phyloP scores from a whole-genome alignment of 2,888 invertebrate species.

The Metalampra italica region DNA sequence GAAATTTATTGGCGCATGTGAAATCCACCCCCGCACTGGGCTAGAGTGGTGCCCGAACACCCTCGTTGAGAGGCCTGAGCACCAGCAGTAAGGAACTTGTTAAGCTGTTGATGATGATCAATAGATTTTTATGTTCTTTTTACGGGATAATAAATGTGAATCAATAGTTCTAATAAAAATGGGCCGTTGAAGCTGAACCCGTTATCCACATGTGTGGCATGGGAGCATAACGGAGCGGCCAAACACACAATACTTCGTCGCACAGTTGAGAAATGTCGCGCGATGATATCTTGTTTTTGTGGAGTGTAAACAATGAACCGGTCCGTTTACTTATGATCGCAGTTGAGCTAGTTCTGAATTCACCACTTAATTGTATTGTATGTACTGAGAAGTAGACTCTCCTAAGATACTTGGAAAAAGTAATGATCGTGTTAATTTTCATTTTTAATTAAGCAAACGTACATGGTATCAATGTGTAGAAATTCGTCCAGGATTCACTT shows the following conservation, averaged over 20 bases:
- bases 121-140: too few relatives aligned
- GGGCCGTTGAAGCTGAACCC: not conserved
- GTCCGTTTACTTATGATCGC: not conserved
- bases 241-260: conserved; percentile 1
- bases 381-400: not conserved
- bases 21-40: too few relatives aligned
- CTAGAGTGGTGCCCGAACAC: too few relatives aligned
- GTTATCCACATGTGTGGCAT: conserved; percentile 7
- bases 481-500: too few relatives aligned
- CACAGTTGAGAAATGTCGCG: not conserved
- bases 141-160: too few relatives aligned
- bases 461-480: too few relatives aligned
- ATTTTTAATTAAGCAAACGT: not conserved
- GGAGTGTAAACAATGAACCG: not conserved
- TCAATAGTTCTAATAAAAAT: too few relatives aligned
- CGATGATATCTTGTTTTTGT: not conserved
- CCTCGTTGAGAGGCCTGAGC: too few relatives aligned
- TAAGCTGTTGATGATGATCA: too few relatives aligned
- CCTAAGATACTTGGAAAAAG: not conserved
- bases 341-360: not conserved
- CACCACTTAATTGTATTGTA: not conserved
- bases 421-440: not conserved
- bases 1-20: too few relatives aligned
- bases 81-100: too few relatives aligned
- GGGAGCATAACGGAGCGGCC: conserved; percentile 5